phyloP scores from a whole-genome alignment of 2,797 vertebrate species.

The Scarus forsteni region DNA sequence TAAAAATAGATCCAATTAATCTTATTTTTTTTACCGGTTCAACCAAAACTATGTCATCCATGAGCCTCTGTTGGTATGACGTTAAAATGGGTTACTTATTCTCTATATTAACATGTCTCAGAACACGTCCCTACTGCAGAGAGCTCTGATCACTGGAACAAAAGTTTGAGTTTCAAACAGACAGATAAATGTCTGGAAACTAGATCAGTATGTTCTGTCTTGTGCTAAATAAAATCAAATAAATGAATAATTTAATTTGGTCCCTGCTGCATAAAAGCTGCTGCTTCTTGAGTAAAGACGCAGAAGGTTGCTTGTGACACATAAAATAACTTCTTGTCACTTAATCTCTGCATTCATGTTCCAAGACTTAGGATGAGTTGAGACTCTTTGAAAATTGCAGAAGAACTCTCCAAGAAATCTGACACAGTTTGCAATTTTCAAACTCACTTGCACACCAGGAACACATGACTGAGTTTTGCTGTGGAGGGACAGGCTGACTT shows the following conservation, averaged over 20 bases:
- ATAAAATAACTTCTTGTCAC: conserved; percentile 1
- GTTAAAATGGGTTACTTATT: conserved; percentile 2
- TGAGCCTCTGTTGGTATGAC: neutral
- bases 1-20: conserved; percentile 5
- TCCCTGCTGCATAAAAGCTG: conserved; percentile 14
- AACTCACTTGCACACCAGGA: no score
- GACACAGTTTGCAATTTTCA: no score
- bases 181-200: conserved; percentile 24
- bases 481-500: no score
- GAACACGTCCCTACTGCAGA: conserved; percentile 1
- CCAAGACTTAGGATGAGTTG: no score
- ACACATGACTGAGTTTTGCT: no score
- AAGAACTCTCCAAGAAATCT: neutral
- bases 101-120: conserved; percentile 9
- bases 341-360: neutral
- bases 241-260: conserved; percentile 27
- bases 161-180: conserved; percentile 25
- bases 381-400: neutral
- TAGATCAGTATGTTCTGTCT: conserved; percentile 32
- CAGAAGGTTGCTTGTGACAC: neutral
- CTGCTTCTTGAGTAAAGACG: conserved; percentile 3
- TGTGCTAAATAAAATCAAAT: conserved; percentile 42
- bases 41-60: neutral
- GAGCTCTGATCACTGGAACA: conserved; percentile 12
- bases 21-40: neutral